These are phyloP conservation scores for Lacerta viridis DNA, from an alignment of 2,797 vertebrate genomes.

Conservation along the genomic window DNA sequence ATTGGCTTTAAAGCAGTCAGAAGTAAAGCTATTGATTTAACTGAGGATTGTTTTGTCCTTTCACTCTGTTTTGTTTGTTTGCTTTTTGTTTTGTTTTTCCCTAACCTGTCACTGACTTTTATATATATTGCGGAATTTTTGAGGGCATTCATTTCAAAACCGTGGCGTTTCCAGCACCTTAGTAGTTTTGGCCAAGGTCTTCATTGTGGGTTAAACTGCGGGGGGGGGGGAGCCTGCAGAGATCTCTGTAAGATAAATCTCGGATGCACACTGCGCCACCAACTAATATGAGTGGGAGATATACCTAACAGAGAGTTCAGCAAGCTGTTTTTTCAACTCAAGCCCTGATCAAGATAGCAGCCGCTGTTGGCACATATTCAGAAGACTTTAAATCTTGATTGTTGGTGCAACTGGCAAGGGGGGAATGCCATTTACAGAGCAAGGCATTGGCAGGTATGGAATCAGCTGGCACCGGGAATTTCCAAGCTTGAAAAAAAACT, in stretches of 20 bases:
- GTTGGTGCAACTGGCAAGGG: not conserved
- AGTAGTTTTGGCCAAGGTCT: no score
- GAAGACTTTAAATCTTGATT: not conserved
- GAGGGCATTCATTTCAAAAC: slow-evolving; percentile 36
- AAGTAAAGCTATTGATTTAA: slow-evolving; percentile 70
- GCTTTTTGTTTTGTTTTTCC: slow-evolving; percentile 42
- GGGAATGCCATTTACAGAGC: not conserved
- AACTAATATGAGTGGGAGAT: no score
- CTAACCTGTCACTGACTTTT: slow-evolving; percentile 58
- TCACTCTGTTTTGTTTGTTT: slow-evolving; percentile 20
- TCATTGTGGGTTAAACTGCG: no score
- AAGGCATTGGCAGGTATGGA: not conserved
- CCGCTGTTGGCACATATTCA: no score
- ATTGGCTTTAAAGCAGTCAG: slow-evolving; percentile 66
- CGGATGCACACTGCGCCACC: no score
- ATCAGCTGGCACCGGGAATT: not conserved
- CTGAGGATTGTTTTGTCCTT: slow-evolving; percentile 57
- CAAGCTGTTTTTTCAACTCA: no score
- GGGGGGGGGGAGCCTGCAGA: no score
- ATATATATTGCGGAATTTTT: slow-evolving; percentile 37
- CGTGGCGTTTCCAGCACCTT: slow-evolving; percentile 30
- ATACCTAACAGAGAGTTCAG: no score
- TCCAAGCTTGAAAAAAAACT: not conserved
- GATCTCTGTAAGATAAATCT: no score
- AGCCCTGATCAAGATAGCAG: not conserved